A percentile compares a stretch with the other conserved stretches of the same genome.
phyloP scores from a whole-genome alignment of 2,113 vertebrate genomes.

The Nannobrachium achirus region DNA sequence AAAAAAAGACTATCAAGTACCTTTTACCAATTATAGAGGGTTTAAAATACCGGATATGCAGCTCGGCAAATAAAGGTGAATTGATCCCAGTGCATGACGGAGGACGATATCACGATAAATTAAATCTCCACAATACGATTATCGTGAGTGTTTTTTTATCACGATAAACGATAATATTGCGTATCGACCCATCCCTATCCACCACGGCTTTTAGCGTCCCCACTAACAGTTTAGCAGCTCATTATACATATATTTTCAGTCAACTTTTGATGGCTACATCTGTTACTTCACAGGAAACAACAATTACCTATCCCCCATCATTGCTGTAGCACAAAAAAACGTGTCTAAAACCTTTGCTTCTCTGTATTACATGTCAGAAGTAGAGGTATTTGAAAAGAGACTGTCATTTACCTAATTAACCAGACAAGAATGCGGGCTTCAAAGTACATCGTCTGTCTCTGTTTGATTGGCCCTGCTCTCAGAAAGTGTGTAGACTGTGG shows the following conservation, averaged over 20 bases:
- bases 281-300: neutral
- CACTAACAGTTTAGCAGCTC: no score
- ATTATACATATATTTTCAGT: neutral
- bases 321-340: neutral
- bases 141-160: no score
- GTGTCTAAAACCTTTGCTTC: conserved; percentile 15
- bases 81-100: no score
- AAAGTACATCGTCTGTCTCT: conserved; percentile 11
- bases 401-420: conserved; percentile 61
- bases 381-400: conserved; percentile 51
- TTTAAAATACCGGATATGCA: no score
- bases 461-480: conserved; percentile 51
- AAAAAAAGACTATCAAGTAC: no score
- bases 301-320: conserved; percentile 23
- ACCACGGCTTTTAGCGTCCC: neutral
- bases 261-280: neutral
- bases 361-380: conserved; percentile 35
- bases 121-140: no score
- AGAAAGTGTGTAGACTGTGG: conserved; percentile 34
- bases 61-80: no score
- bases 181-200: no score
- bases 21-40: no score
- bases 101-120: no score
- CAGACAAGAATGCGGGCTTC: conserved; percentile 36
- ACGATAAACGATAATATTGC: no score